Evolutionary conservation across 2,113 vertebrate species (phyloP), one percentile per base, ranked within the genome.

Genomic region (Tupaia chinensis): DNA sequence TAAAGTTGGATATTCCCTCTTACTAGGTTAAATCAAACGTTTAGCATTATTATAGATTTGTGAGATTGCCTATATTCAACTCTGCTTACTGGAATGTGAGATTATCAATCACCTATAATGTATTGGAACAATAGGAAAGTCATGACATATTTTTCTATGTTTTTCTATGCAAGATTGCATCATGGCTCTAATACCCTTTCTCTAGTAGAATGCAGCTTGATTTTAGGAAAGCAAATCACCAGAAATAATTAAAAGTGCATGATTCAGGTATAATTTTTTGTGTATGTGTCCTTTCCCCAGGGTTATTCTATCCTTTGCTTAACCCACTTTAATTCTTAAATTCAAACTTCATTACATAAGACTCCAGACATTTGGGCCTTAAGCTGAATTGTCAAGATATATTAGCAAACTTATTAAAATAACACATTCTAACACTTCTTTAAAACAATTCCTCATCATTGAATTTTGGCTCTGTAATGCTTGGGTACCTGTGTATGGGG

Each of bases 181-280:
- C 54, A 88, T 80, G 82, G 14, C 8, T 58, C 11, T 56, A 61
- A 56, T 29, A 56, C 19, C 9, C 54, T 93, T 79, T 88, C 66
- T 69, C 73, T 19, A 27, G 53, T 68, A 87, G 63, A 92, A 56
- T 34, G 5, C 54, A 66, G 32, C 83, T 89, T 97, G 86, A 32
- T 54, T 96, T 97, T 89, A 94, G 66, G 83, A 74, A 96, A 90
- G 32, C 63, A 87, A 96, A 95, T 92, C 54, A 17, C 60, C 58
- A 86, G 94, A 79, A 96, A 87, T 91, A 81, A 97, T 87, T 90
- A 73, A 92, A 96, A 95, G 34, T 93, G 22, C 74, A 13, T 72
- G 22, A 87, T 93, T 96, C 70, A 78, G 58, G 32, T 96, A 70
- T 95, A 76, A 83, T 93, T 91, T 93, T 66, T 94, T 96, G 69